Evolutionary conservation across 2,113 vertebrate species (phyloP).

Genomic region (Dipodomys stephensi): DNA sequence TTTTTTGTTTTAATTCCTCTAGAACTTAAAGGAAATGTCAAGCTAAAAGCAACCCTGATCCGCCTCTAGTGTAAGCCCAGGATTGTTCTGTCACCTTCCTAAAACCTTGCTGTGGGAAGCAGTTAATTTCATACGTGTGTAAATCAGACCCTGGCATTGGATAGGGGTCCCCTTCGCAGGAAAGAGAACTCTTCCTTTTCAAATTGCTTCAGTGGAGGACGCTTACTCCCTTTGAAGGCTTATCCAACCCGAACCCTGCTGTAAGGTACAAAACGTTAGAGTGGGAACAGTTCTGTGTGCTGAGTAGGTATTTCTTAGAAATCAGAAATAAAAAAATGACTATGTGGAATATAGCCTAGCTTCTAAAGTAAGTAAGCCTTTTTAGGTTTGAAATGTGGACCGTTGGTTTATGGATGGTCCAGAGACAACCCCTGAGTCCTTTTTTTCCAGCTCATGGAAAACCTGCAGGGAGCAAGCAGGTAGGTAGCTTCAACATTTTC

Average conservation of each 20-base stretch:
- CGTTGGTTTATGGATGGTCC: background rate
- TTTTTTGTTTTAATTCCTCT: background rate
- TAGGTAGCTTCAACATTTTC: background rate
- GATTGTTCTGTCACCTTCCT: background rate
- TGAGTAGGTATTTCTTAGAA: slow-evolving; percentile 35
- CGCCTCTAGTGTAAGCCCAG: background rate
- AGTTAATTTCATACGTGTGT: background rate
- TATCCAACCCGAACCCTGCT: background rate
- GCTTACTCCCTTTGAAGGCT: slow-evolving; percentile 16
- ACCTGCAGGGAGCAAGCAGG: background rate
- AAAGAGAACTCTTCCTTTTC: background rate
- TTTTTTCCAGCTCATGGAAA: background rate
- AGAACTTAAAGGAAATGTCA: slow-evolving; percentile 15
- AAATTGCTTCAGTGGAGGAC: background rate
- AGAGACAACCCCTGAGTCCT: background rate
- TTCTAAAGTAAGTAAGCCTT: background rate
- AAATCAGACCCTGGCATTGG: background rate
- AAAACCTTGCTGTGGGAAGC: background rate
- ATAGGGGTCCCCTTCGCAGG: background rate
- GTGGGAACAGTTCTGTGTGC: background rate
- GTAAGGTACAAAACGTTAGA: background rate
- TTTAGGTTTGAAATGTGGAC: background rate
- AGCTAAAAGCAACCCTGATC: background rate
- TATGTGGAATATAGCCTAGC: background rate
- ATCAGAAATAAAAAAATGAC: slow-evolving; percentile 40